Percentiles rank a stretch among this genome's conserved stretches.
Conservation (phyloP, 2,888 invertebrate genomes). For the Drosophila testacea region DNA sequence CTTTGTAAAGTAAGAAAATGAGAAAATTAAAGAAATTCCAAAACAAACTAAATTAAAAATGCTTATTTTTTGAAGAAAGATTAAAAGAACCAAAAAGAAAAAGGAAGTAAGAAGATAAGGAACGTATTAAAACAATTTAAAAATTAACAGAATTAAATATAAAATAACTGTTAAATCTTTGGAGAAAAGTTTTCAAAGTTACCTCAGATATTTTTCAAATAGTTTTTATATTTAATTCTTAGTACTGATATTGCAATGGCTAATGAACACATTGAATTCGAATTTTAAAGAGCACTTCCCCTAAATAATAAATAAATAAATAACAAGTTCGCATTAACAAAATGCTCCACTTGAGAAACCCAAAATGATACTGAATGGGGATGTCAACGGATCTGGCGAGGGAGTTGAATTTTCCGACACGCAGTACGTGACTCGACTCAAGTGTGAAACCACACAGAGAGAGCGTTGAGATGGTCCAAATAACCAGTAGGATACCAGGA, state of each 20-base stretch:
- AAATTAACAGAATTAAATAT: neutral
- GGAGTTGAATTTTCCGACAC: constrained; percentile 38
- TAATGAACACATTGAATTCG: constrained; percentile 25
- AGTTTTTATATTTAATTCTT: too few relatives aligned
- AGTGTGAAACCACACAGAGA: constrained; percentile 55
- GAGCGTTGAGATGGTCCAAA: neutral
- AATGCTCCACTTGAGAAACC: constrained; percentile 49
- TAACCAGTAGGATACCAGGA: constrained; percentile 51
- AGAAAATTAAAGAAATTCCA: too few relatives aligned
- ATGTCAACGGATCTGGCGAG: constrained; percentile 17
- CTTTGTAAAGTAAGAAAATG: neutral
- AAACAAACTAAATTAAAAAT: neutral
- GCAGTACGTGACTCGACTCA: constrained; percentile 64
- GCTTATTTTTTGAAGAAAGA: too few relatives aligned
- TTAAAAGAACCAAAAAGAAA: neutral
- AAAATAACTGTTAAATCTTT: neutral
- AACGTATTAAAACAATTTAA: neutral
- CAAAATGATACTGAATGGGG: constrained; percentile 12
- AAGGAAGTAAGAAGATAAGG: neutral
- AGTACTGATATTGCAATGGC: constrained; percentile 10
- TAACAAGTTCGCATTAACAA: constrained; percentile 51
- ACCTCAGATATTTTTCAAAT: too few relatives aligned
- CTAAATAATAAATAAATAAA: constrained; percentile 48
- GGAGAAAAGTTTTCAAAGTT: neutral
- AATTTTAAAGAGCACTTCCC: constrained; percentile 35